A percentile compares a stretch with the other conserved stretches of the same genome.
phyloP scores from a whole-genome alignment of 2,888 invertebrate species.

The Taenaris catops region DNA sequence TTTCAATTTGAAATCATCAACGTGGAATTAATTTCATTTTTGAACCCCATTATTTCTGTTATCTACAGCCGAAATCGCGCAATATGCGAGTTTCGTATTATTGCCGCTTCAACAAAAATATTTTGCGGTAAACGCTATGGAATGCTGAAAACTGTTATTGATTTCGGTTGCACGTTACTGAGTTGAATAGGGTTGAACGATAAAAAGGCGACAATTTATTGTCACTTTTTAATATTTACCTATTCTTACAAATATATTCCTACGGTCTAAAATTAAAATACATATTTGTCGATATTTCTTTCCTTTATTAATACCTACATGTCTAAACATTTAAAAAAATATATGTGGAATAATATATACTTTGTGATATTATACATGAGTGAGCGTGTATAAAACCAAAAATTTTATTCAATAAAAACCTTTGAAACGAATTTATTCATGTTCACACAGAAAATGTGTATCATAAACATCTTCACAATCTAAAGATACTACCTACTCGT shows the following conservation, averaged over 20 bases:
- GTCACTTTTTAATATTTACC: too few species aligned
- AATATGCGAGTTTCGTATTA: constrained; percentile 75
- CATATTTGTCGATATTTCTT: too few species aligned
- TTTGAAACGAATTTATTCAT: constrained; percentile 14
- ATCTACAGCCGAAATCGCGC: constrained; percentile 71
- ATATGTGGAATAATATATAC: too few species aligned
- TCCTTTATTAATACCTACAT: too few species aligned
- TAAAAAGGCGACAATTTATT: too few species aligned
- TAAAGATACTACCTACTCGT: constrained; percentile 17
- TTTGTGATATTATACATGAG: too few species aligned
- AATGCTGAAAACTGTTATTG: constrained; percentile 19
- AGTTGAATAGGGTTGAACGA: constrained; percentile 1
- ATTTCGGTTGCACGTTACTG: constrained; percentile 8
- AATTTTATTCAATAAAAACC: too few species aligned
- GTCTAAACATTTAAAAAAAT: too few species aligned
- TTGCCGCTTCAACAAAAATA: constrained; percentile 70
- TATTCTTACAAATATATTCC: too few species aligned
- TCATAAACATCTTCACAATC: constrained; percentile 12
- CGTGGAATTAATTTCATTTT: constrained; percentile 81
- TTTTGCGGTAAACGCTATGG: constrained; percentile 44
- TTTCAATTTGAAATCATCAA: constrained; percentile 81
- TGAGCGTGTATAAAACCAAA: too few species aligned
- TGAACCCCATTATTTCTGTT: constrained; percentile 79
- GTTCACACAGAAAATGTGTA: constrained; percentile 7
- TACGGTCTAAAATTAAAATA: too few species aligned